Conservation (phyloP, 53 echinoderm and acorn worm species). For the Paracentrotus lividus region DNA sequence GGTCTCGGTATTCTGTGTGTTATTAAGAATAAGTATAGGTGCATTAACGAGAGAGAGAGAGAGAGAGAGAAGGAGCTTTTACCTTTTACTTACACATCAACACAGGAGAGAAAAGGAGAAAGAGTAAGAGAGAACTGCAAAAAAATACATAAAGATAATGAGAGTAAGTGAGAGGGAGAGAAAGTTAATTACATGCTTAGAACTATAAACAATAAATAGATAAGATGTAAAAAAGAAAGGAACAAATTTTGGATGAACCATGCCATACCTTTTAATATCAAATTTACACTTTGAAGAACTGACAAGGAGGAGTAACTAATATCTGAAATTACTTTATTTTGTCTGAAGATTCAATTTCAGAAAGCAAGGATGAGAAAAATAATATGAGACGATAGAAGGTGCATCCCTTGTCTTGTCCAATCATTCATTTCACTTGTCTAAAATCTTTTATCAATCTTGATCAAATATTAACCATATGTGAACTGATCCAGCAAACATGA, state of each 20-base stretch:
- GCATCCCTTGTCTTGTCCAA: constrained; percentile 11
- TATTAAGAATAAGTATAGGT: too few species aligned
- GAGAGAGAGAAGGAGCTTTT: background rate
- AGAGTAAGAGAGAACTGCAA: too few species aligned
- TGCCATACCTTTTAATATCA: background rate
- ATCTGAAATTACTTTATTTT: background rate
- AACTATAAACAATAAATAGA: background rate
- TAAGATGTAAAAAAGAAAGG: background rate
- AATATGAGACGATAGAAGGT: background rate
- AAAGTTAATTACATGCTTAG: too few species aligned
- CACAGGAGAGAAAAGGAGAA: background rate
- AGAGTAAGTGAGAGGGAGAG: background rate
- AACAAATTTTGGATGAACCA: background rate
- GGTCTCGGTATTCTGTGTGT: too few species aligned
- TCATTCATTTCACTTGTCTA: constrained; percentile 20
- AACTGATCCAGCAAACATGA: too few species aligned
- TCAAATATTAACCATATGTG: too few species aligned
- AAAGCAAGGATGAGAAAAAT: background rate
- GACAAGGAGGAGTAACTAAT: background rate
- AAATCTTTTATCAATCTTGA: constrained; percentile 40
- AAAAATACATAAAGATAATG: background rate
- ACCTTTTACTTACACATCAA: too few species aligned
- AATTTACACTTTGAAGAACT: background rate
- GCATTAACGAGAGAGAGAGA: background rate
- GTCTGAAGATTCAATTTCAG: constrained; percentile 32